Evolutionary conservation across 1,140 invertebrate species (phyloP), one percentile per base, ranked within the genome.

Genomic region (Nymphalis io): DNA sequence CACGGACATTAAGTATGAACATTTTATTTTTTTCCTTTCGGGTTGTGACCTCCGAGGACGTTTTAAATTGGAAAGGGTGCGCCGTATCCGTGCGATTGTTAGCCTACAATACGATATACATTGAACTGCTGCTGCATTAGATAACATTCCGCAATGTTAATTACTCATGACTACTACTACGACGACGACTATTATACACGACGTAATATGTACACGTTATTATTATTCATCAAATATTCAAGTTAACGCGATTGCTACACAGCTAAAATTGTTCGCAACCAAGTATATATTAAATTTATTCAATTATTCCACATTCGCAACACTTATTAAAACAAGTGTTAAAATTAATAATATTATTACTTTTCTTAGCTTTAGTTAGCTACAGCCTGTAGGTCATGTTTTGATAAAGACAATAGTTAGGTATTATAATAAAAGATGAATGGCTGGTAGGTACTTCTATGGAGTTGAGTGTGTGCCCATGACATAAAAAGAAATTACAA

Each of bases 21-120:
- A 55, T 64, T 64, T 27, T 33, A 64, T 55, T 64, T 64, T 39
- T 27, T 27, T 42, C 27, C 15, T 51, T 18, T 18, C 46, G 27
- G 20, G 20, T 63, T 53, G 60, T 13, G 13, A 21, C 21, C 62
- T 60, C 58, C 62, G 58, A 71, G 62, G 62, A 61, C 69, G 39
- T 55, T 59, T n/a, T 65, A 53, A 44, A 70, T 71, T 71, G 46
- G 58, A 71, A 71, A 65, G 63, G 69, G 69, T 66, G 69, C 13
- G 62, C 62, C 20, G 15, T 64, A 60, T 66, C 58, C 69, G 58
- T 44, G 58, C 42, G 11, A 61, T 71, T 65, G 60, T 66, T 46
- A n/a, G 10, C 63, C 15, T 61, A 59, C 44, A 46, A 69, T 69
- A 59, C 60, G 38, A 18, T 16, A 59, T 40, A n/a, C 20, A 69